Percentiles rank a stretch among this genome's conserved stretches.
Conservation (phyloP, 2,888 invertebrate genomes). For the Caenorhabditis japonica region DNA sequence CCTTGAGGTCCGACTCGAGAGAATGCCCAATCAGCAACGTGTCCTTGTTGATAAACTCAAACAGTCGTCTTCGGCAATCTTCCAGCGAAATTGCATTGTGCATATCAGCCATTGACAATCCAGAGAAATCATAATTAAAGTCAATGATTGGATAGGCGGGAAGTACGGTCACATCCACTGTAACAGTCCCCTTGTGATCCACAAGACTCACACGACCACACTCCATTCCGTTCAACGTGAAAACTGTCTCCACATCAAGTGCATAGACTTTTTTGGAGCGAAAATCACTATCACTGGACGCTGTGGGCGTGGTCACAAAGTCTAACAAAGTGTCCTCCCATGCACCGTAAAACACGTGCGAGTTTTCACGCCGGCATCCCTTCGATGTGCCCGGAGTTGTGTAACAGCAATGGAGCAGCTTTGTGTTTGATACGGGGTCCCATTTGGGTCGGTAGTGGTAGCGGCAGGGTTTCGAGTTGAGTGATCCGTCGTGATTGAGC, state of each 20-base stretch:
- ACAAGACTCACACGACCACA: conserved; percentile 2
- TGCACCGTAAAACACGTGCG: too few relatives aligned
- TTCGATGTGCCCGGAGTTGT: too few relatives aligned
- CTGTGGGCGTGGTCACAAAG: background rate
- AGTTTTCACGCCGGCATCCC: too few relatives aligned
- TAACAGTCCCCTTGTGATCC: background rate
- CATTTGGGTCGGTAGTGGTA: too few relatives aligned
- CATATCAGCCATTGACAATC: conserved; percentile 90
- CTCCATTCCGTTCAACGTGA: background rate
- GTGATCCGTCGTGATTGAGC: too few relatives aligned
- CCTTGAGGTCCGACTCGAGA: conserved; percentile 92
- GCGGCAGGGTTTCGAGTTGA: too few relatives aligned
- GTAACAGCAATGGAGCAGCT: too few relatives aligned
- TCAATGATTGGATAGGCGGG: conserved; percentile 87
- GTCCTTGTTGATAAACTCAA: conserved; percentile 89
- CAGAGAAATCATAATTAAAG: conserved; percentile 92
- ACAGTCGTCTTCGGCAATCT: conserved; percentile 85
- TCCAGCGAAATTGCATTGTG: conserved; percentile 82
- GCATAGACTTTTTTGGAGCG: background rate
- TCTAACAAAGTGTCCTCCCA: too few relatives aligned
- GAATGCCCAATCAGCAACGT: conserved; percentile 96
- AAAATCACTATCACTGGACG: background rate
- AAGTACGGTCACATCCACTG: conserved; percentile 89
- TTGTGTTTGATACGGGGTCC: too few relatives aligned
- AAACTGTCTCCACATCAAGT: background rate